Evolutionary conservation across 1,140 invertebrate species (phyloP).

Genomic region (Drosophila varians): DNA sequence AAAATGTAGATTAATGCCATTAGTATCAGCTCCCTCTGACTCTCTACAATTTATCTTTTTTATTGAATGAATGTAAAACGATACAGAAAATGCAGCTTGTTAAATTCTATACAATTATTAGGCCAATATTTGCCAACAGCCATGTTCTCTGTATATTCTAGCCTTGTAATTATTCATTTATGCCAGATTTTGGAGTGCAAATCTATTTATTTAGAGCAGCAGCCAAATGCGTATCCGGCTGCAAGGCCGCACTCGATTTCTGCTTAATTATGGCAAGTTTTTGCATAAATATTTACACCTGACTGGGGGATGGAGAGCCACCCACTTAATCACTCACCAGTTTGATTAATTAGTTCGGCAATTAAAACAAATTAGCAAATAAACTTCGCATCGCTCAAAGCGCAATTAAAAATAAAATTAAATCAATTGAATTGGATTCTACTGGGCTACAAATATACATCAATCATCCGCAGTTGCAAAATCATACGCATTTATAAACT

Average conservation of each 20-base stretch:
- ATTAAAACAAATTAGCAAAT: slow-evolving; percentile 48
- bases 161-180: no score
- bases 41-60: slow-evolving; percentile 9
- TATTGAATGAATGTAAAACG: slow-evolving; percentile 23
- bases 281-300: slow-evolving; percentile 40
- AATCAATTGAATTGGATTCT: slow-evolving; percentile 20
- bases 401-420: slow-evolving; percentile 29
- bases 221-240: slow-evolving; percentile 19
- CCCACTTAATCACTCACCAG: slow-evolving; percentile 12
- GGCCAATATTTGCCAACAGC: slow-evolving; percentile 4
- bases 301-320: neutral
- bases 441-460: neutral
- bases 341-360: slow-evolving; percentile 35
- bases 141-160: no score
- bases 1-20: slow-evolving; percentile 66
- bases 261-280: slow-evolving; percentile 43
- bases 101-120: slow-evolving; percentile 22
- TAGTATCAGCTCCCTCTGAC: slow-evolving; percentile 23
- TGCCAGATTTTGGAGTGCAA: slow-evolving; percentile 21
- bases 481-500: slow-evolving; percentile 4
- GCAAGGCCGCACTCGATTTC: slow-evolving; percentile 20
- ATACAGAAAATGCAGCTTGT: slow-evolving; percentile 8
- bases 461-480: neutral
- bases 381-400: slow-evolving; percentile 21
- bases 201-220: slow-evolving; percentile 1